Base-by-base conservation (phyloP, 2,888 invertebrate species). In the Deilephila porcellus region DNA sequence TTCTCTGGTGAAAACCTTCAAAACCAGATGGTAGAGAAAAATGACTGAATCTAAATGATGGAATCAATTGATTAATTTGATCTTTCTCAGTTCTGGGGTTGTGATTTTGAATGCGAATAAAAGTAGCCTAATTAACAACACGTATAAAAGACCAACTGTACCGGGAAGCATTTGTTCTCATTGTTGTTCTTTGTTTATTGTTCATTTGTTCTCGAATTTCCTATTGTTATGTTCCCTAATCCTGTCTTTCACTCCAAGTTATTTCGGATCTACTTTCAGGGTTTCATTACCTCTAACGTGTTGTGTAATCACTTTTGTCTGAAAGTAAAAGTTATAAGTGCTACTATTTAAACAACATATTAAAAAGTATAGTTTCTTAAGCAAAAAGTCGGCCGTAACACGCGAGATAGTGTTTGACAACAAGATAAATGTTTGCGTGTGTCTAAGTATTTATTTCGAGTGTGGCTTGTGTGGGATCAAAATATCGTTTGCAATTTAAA, bases 171-270 rank as follows among this genome's bases (percentile, higher is more conserved):
- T 37, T 63, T 32, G 32, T 29, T 63, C 63, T 7, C 3, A 0
- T 11, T 63, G 29, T 63, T 63, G 63, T 34, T 63, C 63, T 7
- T 37, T 63, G 63, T 34, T n/a, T 34, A 34, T 63, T 63, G 63
- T 34, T 63, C n/a, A 19, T 63, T 34, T 34, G n/a, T 63, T n/a
- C 32, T 37, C 19, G n/a, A 34, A 63, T 63, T 19, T 63, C 63
- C 19, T n/a, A 63, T 63, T 63, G 8, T 34, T 34, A 6, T 7
- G 34, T 63, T 63, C 4, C n/a, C 4, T n/a, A 37, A 63, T 63
- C 29, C 1, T 17, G 29, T 63, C 32, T 63, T 8, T 8, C 63
- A 62, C 14, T 17, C 4, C 17, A 32, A 17, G 32, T 62, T 34
- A 19, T 19, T 32, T 6, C 29, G 53, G 53, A 53, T 53, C 56